A percentile compares a stretch with the other conserved stretches of the same genome.
phyloP scores from a whole-genome alignment of 1,140 invertebrate genomes.

The Fopius arisanus region DNA sequence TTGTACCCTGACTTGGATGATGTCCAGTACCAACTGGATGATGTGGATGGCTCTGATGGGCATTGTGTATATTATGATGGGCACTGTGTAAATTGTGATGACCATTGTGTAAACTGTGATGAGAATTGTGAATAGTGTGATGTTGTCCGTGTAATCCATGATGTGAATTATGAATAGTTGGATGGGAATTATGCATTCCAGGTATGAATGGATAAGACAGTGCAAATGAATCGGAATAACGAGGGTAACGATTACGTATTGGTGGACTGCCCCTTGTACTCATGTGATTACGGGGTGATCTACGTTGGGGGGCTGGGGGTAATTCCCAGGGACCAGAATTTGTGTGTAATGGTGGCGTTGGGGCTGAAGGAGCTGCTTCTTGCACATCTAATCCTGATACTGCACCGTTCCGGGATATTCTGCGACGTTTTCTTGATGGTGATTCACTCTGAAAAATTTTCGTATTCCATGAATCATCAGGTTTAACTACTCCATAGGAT shows the following conservation, averaged over 20 bases:
- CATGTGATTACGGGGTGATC: constrained; percentile 56
- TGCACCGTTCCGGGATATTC: constrained; percentile 58
- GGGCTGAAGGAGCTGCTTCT: constrained; percentile 53
- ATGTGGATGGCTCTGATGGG: constrained; percentile 54
- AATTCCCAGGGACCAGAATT: constrained; percentile 54
- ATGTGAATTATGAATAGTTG: constrained; percentile 47
- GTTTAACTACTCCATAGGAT: too few species aligned
- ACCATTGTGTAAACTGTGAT: constrained; percentile 50
- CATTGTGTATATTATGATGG: constrained; percentile 53
- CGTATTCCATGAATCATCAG: neutral
- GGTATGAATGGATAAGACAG: constrained; percentile 50
- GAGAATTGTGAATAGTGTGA: constrained; percentile 46
- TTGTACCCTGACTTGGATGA: constrained; percentile 55
- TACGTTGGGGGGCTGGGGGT: constrained; percentile 48
- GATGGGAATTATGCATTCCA: constrained; percentile 51
- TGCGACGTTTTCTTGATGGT: constrained; percentile 56
- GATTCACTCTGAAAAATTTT: constrained; percentile 52
- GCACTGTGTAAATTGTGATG: constrained; percentile 45
- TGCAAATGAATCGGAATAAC: constrained; percentile 51
- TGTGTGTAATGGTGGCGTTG: constrained; percentile 49
- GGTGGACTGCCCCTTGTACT: constrained; percentile 51
- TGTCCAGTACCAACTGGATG: constrained; percentile 51
- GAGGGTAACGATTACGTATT: constrained; percentile 54
- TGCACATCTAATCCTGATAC: constrained; percentile 55
- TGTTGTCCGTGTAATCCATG: constrained; percentile 44